Evolutionary conservation across 2,797 vertebrate genomes (phyloP).

Genomic region (Chelonia mydas): DNA sequence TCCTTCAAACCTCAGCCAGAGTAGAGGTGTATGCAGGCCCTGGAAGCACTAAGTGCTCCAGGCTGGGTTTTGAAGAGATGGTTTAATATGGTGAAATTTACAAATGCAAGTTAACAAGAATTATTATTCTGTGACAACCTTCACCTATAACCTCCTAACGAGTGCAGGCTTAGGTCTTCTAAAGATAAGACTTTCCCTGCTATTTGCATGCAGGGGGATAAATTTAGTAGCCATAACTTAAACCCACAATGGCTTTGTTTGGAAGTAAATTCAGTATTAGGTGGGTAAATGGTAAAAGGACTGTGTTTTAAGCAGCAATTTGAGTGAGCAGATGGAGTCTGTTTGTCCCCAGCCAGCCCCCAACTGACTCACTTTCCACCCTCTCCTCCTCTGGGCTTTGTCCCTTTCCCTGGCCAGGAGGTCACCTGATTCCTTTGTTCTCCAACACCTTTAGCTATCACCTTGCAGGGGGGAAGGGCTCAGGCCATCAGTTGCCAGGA

Average conservation of each 20-base stretch:
- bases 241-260: constrained; percentile 14
- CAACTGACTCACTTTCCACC: too few species aligned
- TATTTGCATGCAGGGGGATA: constrained; percentile 31
- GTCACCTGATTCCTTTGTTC: too few species aligned
- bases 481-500: too few species aligned
- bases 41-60: neutral
- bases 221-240: constrained; percentile 27
- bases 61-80: constrained; percentile 26
- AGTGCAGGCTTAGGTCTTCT: neutral
- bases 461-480: too few species aligned
- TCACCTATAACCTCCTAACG: constrained; percentile 35
- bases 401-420: too few species aligned
- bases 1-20: neutral
- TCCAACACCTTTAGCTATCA: too few species aligned
- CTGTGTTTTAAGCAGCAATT: neutral
- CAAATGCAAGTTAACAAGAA: constrained; percentile 59
- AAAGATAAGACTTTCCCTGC: constrained; percentile 42
- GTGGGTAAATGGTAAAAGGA: neutral
- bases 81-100: constrained; percentile 43
- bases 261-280: constrained; percentile 14
- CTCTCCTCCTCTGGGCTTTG: too few species aligned
- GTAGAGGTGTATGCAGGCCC: neutral
- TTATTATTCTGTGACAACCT: constrained; percentile 56
- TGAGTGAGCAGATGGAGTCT: neutral
- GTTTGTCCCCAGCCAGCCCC: neutral